Percentiles rank a stretch among this genome's conserved stretches.
These are phyloP conservation scores for Tetropium fuscum DNA, from an alignment of 2,888 invertebrate genomes.

Conservation along the genomic window DNA sequence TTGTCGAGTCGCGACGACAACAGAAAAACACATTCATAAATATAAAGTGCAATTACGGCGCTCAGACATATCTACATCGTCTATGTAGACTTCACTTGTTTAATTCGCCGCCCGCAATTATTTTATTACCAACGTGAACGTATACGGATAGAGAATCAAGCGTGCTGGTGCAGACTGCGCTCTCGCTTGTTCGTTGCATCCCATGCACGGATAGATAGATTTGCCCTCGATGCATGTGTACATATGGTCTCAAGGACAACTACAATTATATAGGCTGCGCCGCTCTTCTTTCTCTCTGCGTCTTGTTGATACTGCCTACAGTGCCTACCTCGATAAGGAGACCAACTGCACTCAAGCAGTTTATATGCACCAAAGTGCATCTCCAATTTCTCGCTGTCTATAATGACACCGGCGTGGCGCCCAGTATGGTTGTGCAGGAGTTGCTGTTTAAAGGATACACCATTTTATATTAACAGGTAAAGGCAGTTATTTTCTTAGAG, in stretches of 20 bases:
- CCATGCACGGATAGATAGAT: conserved; percentile 51
- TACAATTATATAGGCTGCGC: conserved; percentile 55
- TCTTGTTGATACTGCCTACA: conserved; percentile 28
- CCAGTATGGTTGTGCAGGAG: no score
- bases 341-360: conserved; percentile 25
- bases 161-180: conserved; percentile 29
- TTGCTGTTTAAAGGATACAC: no score
- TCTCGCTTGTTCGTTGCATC: conserved; percentile 34
- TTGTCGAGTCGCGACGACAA: conserved; percentile 19
- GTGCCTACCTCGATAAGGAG: conserved; percentile 6
- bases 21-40: conserved; percentile 38
- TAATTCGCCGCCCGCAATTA: conserved; percentile 29
- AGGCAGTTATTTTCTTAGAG: no score
- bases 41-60: conserved; percentile 31
- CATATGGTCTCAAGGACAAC: conserved; percentile 62
- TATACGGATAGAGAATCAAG: conserved; percentile 24
- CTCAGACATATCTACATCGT: conserved; percentile 27
- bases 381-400: no score
- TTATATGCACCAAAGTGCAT: no score
- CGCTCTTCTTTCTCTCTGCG: conserved; percentile 40
- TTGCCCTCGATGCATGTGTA: conserved; percentile 58
- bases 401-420: no score
- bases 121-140: conserved; percentile 24
- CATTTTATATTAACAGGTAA: no score
- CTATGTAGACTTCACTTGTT: conserved; percentile 37